These are phyloP conservation scores for Mimumesa dahlbomi DNA, from an alignment of 2,888 invertebrate genomes.

Conservation along the genomic window DNA sequence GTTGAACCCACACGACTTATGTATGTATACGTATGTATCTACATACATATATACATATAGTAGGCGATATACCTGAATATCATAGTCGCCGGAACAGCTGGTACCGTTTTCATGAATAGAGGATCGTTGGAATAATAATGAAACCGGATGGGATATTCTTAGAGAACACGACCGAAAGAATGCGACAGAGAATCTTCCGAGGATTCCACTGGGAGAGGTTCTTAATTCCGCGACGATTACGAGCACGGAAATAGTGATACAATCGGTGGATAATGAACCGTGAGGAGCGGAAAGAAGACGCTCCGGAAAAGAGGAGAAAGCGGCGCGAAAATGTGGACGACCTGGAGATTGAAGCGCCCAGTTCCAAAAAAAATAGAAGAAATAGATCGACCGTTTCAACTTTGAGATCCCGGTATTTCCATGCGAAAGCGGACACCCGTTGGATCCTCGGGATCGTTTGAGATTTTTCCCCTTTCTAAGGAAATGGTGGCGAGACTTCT, in stretches of 20 bases:
- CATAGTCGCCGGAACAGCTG: no score
- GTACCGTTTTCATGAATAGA: no score
- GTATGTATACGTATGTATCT: no score
- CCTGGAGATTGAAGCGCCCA: no score
- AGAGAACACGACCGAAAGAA: not conserved
- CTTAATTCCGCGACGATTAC: constrained; percentile 27
- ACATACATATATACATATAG: no score
- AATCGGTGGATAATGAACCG: constrained; percentile 43
- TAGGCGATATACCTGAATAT: no score
- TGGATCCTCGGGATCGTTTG: constrained; percentile 10
- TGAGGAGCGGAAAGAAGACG: constrained; percentile 1
- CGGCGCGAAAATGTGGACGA: no score
- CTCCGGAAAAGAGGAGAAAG: no score
- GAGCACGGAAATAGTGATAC: constrained; percentile 8
- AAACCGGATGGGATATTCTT: constrained; percentile 6
- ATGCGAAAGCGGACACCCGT: constrained; percentile 38
- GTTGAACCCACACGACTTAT: no score
- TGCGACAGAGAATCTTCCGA: not conserved
- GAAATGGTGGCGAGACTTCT: constrained; percentile 22
- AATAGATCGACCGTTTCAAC: constrained; percentile 41
- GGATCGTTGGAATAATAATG: not conserved
- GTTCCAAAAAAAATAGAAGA: constrained; percentile 19
- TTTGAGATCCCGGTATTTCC: constrained; percentile 41
- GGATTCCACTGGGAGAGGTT: no score
- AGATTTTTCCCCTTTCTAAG: constrained; percentile 18